Base-by-base conservation (phyloP, 2,888 invertebrate genomes). In the Plebejus melissa region DNA sequence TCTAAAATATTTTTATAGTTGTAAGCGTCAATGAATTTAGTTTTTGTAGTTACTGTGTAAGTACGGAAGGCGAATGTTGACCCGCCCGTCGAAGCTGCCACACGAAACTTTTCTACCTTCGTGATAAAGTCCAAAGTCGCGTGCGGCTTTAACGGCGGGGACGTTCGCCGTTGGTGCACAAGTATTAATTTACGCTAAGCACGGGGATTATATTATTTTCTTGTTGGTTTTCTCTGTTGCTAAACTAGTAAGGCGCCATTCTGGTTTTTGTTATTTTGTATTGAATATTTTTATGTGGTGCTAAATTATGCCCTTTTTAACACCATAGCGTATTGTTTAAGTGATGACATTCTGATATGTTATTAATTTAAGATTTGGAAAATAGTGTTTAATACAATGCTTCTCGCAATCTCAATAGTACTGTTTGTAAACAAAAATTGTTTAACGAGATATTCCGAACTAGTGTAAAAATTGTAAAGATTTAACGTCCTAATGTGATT, bases 1-100 rank as follows among this genome's bases (percentile, higher is more conserved):
- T 91, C 90, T 92, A 89, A 87, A 90, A 91, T 91, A 92, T 92
- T 91, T 93, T 92, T 91, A 86, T 89, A 93, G 91, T 84, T 85
- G 83, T 93, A 93, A 93, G 93, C 91, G 90, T 90, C 90, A 88
- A 89, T 90, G 86, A 88, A 88, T 90, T 90, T 86, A 86, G 90
- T 91, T 91, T 82, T 90, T 84, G 83, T 87, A 86, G 81, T 84
- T 86, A 84, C 88, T 84, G 86, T 84, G 83, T 88, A 84, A 86
- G 87, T 87, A 87, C 77, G 79, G 77, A 79, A 74, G 78, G 79
- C 76, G 78, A 75, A 60, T 38, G 75, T 72, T 70, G 57, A 50
- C 58, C 46, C 28, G 36, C 57, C 78, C 76, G 76, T 77, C 75
- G 60, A 75, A 75, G 74, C 75, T 74, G 76, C 60, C 11, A 54